Conservation (phyloP, 2,797 vertebrate species). For the Masticophis lateralis region DNA sequence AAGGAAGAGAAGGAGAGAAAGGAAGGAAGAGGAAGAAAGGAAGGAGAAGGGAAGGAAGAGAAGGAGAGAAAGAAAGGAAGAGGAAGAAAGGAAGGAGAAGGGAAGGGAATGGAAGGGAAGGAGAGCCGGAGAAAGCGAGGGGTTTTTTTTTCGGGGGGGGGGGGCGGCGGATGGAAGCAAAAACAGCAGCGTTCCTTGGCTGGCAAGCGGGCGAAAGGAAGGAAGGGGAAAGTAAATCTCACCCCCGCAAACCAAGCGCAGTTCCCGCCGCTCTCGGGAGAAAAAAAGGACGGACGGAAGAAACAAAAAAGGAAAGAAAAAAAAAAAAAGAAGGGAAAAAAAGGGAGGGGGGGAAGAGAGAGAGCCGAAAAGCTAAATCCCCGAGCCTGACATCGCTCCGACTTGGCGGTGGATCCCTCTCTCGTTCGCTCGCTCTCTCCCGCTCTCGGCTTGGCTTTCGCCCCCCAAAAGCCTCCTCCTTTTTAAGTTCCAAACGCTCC, state of each 20-base stretch:
- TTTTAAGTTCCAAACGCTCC: background rate
- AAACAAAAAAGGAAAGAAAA: background rate
- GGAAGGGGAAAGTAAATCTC: background rate
- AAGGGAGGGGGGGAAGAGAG: too few relatives aligned
- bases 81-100: too few relatives aligned
- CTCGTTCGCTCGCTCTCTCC: too few relatives aligned
- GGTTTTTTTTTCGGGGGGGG: background rate
- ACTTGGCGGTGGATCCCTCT: background rate
- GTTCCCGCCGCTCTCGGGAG: background rate
- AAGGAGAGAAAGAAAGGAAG: background rate
- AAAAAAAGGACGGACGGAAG: background rate
- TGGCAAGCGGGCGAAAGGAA: background rate
- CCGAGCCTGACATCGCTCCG: background rate
- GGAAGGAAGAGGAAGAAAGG: too few relatives aligned
- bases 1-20: background rate
- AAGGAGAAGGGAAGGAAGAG: background rate
- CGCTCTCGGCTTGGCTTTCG: background rate
- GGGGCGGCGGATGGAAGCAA: accelerated
- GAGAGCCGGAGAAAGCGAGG: background rate
- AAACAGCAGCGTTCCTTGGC: background rate
- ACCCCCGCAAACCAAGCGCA: background rate
- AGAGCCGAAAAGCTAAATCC: background rate
- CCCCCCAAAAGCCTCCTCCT: too few relatives aligned
- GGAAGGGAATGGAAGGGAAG: too few relatives aligned
- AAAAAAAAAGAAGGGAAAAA: too few relatives aligned